These are phyloP conservation scores for Vireo altiloquus DNA, from an alignment of 2,113 vertebrate genomes.

Conservation along the genomic window DNA sequence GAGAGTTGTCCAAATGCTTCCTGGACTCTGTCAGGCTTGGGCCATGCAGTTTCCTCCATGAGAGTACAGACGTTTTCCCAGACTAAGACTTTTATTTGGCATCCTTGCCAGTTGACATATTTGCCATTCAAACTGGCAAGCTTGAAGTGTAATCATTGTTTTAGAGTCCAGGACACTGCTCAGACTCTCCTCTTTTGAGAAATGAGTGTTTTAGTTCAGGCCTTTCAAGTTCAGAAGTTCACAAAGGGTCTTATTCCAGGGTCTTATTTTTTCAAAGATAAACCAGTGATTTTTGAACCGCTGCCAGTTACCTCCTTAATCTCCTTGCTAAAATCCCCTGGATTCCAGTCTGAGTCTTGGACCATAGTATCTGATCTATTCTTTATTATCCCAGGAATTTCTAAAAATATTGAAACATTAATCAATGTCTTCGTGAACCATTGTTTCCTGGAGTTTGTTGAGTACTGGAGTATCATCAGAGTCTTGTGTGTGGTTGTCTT, in stretches of 20 bases:
- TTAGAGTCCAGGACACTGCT: background rate
- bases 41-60: accelerated
- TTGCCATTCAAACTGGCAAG: background rate
- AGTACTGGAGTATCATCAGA: background rate
- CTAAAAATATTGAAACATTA: background rate
- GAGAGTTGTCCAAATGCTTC: background rate
- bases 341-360: background rate
- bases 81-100: background rate
- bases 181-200: background rate
- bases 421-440: background rate
- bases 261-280: background rate
- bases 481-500: background rate
- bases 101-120: background rate
- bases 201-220: background rate
- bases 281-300: background rate
- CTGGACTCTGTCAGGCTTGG: background rate
- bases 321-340: background rate
- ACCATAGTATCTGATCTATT: background rate
- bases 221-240: background rate
- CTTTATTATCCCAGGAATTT: background rate
- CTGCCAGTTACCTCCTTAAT: background rate
- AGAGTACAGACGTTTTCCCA: background rate
- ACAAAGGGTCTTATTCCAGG: background rate
- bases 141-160: background rate
- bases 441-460: background rate